A percentile compares a stretch with the other conserved stretches of the same genome.
Conservation (phyloP, 1,140 invertebrate species). For the Brachionus rotundiformis region DNA sequence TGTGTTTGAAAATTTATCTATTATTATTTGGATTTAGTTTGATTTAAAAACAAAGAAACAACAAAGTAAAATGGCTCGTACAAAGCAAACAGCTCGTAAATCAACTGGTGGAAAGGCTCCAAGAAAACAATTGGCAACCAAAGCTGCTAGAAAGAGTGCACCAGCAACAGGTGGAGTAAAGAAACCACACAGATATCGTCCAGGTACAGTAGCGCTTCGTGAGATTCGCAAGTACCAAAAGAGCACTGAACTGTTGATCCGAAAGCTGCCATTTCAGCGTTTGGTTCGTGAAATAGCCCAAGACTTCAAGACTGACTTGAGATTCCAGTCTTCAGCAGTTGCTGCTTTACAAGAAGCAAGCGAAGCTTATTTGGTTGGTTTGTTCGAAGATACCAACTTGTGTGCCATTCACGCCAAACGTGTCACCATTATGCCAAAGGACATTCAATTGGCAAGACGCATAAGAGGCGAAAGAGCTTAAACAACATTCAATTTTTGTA, state of each 20-base stretch:
- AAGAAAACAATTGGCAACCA: background rate
- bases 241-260: constrained; percentile 59
- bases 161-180: background rate
- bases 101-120: background rate
- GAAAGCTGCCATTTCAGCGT: background rate
- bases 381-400: constrained; percentile 88
- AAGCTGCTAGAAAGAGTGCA: background rate
- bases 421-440: constrained; percentile 93
- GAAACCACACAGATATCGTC: constrained; percentile 56
- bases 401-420: constrained; percentile 90
- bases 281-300: constrained; percentile 73
- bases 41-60: too few species aligned
- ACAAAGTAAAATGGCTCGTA: constrained; percentile 58
- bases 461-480: constrained; percentile 61
- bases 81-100: background rate
- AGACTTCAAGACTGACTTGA: constrained; percentile 71
- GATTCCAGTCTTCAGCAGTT: constrained; percentile 68
- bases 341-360: constrained; percentile 69
- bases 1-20: too few species aligned
- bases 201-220: constrained; percentile 80
- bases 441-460: constrained; percentile 72
- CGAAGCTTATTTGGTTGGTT: constrained; percentile 83
- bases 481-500: background rate
- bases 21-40: too few species aligned
- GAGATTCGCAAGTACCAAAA: constrained; percentile 85